Conservation (phyloP, 1,140 invertebrate genomes). For the Solenopsis fugax region DNA sequence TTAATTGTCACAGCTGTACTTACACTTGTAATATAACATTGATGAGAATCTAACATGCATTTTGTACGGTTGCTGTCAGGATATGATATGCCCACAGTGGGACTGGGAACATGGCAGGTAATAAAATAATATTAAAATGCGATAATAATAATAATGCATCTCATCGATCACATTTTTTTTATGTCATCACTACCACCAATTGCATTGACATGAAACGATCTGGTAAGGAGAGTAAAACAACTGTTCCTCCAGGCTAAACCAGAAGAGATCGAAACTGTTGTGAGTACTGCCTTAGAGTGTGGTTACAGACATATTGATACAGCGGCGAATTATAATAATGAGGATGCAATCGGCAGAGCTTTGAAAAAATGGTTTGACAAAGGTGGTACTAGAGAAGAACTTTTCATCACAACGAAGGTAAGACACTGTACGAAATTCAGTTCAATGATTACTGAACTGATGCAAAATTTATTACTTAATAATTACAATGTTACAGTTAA, state of each 20-base stretch:
- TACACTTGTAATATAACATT: conserved; percentile 11
- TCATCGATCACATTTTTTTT: conserved; percentile 4
- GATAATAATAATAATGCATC: neutral
- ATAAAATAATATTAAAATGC: conserved; percentile 67
- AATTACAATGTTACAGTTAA: neutral
- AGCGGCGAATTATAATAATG: conserved; percentile 93
- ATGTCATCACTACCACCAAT: neutral
- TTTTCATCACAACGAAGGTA: conserved; percentile 95
- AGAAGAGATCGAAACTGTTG: conserved; percentile 90
- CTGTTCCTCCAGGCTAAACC: conserved; percentile 88
- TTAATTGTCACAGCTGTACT: neutral
- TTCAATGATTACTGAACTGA: neutral
- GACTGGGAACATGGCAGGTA: conserved; percentile 94
- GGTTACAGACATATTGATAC: conserved; percentile 94
- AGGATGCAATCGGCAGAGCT: conserved; percentile 92
- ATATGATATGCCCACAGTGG: conserved; percentile 90
- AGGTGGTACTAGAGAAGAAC: conserved; percentile 91
- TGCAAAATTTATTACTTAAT: conserved; percentile 6
- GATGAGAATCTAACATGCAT: conserved; percentile 74
- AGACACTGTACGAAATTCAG: neutral
- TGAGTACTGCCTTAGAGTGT: conserved; percentile 88
- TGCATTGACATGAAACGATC: neutral
- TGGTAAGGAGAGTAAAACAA: neutral
- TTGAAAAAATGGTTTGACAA: conserved; percentile 91
- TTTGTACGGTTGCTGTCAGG: conserved; percentile 81